Evolutionary conservation across 2,888 invertebrate genomes (phyloP).

Genomic region (Lasius fuliginosus): DNA sequence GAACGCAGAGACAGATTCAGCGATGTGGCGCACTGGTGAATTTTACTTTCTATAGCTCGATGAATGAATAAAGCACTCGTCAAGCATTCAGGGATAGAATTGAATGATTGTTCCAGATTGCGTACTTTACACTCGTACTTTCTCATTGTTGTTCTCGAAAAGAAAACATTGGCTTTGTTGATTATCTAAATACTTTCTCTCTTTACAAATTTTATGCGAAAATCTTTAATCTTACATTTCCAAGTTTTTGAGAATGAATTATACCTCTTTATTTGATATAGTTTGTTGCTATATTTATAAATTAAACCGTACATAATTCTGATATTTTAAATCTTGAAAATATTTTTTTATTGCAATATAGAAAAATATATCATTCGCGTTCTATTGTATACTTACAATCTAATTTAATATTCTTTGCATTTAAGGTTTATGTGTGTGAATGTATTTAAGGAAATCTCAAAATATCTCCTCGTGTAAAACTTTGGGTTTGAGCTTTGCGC

Average conservation of each 20-base stretch:
- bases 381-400: background rate
- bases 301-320: background rate
- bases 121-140: conserved; percentile 74
- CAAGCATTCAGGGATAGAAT: conserved; percentile 77
- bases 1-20: conserved; percentile 51
- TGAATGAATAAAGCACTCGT: conserved; percentile 80
- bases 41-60: conserved; percentile 69
- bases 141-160: conserved; percentile 68
- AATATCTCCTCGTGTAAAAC: background rate
- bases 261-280: background rate
- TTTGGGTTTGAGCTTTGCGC: background rate
- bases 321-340: background rate
- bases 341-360: conserved; percentile 2
- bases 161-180: conserved; percentile 54
- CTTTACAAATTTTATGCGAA: background rate
- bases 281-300: background rate
- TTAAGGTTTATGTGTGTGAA: background rate
- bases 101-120: conserved; percentile 73
- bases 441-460: background rate
- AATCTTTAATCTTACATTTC: background rate
- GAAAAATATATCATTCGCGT: background rate
- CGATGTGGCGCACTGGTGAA: conserved; percentile 60
- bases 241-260: background rate
- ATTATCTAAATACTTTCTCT: background rate
- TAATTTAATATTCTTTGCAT: background rate